Evolutionary conservation across 1,140 invertebrate genomes (phyloP).

Genomic region (Trachymyrmex septentrionalis): DNA sequence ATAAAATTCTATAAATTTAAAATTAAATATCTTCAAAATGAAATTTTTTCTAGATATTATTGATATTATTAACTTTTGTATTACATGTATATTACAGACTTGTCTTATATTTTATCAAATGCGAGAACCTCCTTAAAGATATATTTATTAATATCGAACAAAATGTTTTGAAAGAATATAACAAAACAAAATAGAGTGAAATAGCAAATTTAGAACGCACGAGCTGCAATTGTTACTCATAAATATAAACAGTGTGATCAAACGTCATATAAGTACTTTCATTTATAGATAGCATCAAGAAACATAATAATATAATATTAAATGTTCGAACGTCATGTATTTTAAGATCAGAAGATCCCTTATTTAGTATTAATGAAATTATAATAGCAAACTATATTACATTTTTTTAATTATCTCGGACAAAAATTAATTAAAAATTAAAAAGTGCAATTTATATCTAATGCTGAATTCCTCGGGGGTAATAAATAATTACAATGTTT

Average conservation of each 20-base stretch:
- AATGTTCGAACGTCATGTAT: constrained; percentile 4
- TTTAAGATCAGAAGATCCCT: not conserved
- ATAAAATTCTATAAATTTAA: too few relatives aligned
- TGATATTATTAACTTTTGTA: too few relatives aligned
- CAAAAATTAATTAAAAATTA: not conserved
- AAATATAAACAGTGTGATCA: constrained; percentile 12
- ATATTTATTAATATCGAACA: not conserved
- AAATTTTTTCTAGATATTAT: too few relatives aligned
- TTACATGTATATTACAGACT: too few relatives aligned
- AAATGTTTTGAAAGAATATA: constrained; percentile 12
- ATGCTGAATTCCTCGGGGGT: not conserved
- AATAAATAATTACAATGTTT: not conserved
- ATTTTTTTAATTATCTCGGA: not conserved
- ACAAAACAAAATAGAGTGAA: not conserved
- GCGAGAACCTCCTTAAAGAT: too few relatives aligned
- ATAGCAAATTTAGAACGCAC: constrained; percentile 11
- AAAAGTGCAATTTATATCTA: not conserved
- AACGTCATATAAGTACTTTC: not conserved
- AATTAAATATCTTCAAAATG: too few relatives aligned
- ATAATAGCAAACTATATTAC: not conserved
- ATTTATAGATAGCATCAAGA: not conserved
- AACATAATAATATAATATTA: not conserved
- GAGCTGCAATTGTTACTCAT: constrained; percentile 9
- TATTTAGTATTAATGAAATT: not conserved
- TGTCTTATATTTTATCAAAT: too few relatives aligned